A percentile compares a stretch with the other conserved stretches of the same genome.
Evolutionary conservation across 2,113 vertebrate species (phyloP).

Genomic region (Anolis carolinensis): DNA sequence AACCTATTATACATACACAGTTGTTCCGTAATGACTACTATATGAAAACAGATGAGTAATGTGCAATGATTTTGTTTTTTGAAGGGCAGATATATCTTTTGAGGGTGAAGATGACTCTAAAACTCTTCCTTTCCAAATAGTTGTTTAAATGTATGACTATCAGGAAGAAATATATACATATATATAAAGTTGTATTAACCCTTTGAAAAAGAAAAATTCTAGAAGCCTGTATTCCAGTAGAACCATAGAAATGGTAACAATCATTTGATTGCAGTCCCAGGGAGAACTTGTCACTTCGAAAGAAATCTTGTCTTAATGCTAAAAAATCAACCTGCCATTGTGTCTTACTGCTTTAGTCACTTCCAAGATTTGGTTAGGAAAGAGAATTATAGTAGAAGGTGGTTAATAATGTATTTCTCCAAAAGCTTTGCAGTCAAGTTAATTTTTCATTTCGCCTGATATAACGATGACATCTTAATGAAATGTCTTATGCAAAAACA

Average conservation of each 20-base stretch:
- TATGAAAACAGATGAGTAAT: background rate
- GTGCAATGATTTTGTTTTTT: background rate
- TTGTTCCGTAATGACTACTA: background rate
- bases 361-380: slow-evolving; percentile 49
- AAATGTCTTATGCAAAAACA: slow-evolving; percentile 31
- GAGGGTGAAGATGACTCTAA: background rate
- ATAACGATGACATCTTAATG: slow-evolving; percentile 31
- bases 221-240: background rate
- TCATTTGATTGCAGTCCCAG: slow-evolving; percentile 15
- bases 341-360: slow-evolving; percentile 37
- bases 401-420: slow-evolving; percentile 44
- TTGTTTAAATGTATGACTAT: background rate
- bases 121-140: background rate
- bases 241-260: background rate
- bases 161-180: background rate
- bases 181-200: background rate
- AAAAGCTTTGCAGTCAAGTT: slow-evolving; percentile 39
- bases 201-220: too few species aligned
- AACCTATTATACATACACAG: background rate
- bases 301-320: background rate
- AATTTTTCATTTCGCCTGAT: slow-evolving; percentile 54
- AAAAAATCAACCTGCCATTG: slow-evolving; percentile 20
- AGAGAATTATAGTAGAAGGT: slow-evolving; percentile 32
- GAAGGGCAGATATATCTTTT: background rate
- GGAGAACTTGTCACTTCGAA: background rate